Base-by-base conservation (phyloP, 2,113 vertebrate species). In the Acinonyx jubatus region DNA sequence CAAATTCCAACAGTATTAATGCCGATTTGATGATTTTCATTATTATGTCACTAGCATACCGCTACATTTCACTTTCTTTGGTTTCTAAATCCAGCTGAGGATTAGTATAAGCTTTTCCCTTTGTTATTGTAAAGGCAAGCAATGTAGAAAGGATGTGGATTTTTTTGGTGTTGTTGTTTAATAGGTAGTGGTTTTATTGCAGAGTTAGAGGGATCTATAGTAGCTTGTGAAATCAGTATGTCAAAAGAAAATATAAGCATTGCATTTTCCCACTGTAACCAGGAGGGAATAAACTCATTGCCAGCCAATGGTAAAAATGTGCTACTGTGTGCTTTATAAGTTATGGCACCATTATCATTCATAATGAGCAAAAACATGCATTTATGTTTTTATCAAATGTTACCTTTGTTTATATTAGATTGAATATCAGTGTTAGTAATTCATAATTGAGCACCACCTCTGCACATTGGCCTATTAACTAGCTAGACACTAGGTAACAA, bases 11-110 rank as follows among this genome's bases (percentile, higher is more conserved):
- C 71, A 82, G 61, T 94, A 61, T 97, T 97, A 97, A 96, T 86
- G 36, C 36, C 1, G 2, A 76, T 69, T 96, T 96, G 86, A 87
- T 98, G 94, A 92, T 97, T 98, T 96, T 97, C 52, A n/a, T 97
- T 94, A 97, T 91, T 94, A 63, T 95, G 66, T 85, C 82, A 92
- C 69, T 97, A 41, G 68, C 29, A 94, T 96, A 78, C 92, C 94
- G 93, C 79, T 41, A 96, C 38, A 94, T 80, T 91, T 89, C n/a
- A 55, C 61, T 96, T 98, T 97, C 92, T 91, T 96, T n/a, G 33
- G 41, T 97, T 97, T 98, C 81, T 92, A 88, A 97, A 94, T 66
- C 92, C 69, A 83, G 9, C 92, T 95, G 76, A 82, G 65, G 45
- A 87, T 98, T 96, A 95, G 50, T 82, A 29, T 38, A 95, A 96